phyloP scores from a whole-genome alignment of 2,113 vertebrate species.

The Ammodytes marinus region DNA sequence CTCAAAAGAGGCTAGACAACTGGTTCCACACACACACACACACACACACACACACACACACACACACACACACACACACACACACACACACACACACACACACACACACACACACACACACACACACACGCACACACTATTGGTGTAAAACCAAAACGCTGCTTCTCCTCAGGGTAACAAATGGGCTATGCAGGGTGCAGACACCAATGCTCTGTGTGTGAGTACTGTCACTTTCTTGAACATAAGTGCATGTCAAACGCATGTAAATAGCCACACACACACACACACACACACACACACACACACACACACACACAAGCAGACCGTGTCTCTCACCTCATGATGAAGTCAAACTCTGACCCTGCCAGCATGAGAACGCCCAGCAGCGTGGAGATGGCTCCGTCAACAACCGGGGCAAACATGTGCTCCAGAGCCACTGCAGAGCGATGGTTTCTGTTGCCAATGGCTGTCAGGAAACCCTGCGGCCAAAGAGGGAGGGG shows the following conservation, averaged over 20 bases:
- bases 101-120: conserved; percentile 29
- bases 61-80: not conserved
- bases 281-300: not conserved
- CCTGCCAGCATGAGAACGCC: conserved; percentile 98
- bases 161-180: conserved; percentile 85
- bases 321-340: conserved; percentile 88
- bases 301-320: not conserved
- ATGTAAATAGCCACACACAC: not conserved
- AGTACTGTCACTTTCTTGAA: conserved; percentile 10
- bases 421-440: conserved; percentile 95
- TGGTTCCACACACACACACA: conserved; percentile 52
- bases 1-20: conserved; percentile 66
- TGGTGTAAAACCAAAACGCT: conserved; percentile 78
- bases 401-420: conserved; percentile 97
- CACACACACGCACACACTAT: conserved; percentile 31
- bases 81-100: conserved; percentile 33
- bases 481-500: conserved; percentile 66
- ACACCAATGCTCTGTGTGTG: conserved; percentile 4
- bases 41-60: not conserved
- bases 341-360: conserved; percentile 99
- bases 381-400: conserved; percentile 95
- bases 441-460: conserved; percentile 92
- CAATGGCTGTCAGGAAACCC: conserved; percentile 97
- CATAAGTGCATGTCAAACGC: not conserved
- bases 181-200: conserved; percentile 55